phyloP scores from a whole-genome alignment of 2,888 invertebrate species.

The Lissocephala sabroskyi region DNA sequence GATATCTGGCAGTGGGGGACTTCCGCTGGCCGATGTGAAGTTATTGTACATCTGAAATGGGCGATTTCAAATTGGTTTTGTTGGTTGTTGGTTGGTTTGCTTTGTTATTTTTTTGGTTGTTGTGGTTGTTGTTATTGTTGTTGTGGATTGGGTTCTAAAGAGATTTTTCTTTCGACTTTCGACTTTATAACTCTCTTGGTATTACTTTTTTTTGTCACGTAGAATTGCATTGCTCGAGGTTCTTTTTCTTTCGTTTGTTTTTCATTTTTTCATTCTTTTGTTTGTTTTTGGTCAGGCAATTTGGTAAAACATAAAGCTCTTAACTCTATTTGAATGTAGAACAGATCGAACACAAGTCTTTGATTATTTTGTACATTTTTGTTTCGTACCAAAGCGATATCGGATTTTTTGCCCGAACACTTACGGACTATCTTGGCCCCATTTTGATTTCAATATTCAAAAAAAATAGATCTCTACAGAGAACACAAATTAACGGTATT shows the following conservation, averaged over 20 bases:
- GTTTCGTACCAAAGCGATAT: constrained; percentile 67
- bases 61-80: constrained; percentile 68
- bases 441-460: constrained; percentile 37
- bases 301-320: neutral
- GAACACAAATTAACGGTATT: neutral
- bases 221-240: neutral
- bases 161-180: constrained; percentile 10
- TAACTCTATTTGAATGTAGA: too few species aligned
- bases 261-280: neutral
- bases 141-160: constrained; percentile 15
- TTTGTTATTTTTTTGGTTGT: constrained; percentile 12
- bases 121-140: constrained; percentile 15
- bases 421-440: constrained; percentile 73
- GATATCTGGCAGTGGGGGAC: constrained; percentile 72
- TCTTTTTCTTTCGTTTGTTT: neutral
- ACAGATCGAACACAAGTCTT: constrained; percentile 16
- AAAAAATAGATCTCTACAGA: neutral
- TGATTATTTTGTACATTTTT: constrained; percentile 24
- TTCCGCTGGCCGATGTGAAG: constrained; percentile 68
- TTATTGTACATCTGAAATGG: constrained; percentile 74
- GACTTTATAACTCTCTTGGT: neutral
- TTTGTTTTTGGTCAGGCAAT: neutral
- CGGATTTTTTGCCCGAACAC: constrained; percentile 72
- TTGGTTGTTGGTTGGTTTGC: constrained; percentile 21
- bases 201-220: neutral